Conservation (phyloP, 2,888 invertebrate genomes). For the Ennomos erosarius region DNA sequence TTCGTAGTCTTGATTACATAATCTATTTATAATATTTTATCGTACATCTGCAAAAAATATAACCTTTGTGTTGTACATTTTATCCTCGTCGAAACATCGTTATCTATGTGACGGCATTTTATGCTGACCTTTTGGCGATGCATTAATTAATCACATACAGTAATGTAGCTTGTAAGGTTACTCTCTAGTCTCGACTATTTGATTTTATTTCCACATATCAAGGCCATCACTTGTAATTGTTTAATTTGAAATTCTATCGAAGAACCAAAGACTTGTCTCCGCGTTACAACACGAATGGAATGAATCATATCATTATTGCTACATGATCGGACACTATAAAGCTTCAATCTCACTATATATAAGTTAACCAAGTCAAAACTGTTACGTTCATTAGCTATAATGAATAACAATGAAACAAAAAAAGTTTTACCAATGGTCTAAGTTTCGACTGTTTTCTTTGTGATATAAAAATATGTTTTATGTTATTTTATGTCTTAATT, state of each 20-base stretch:
- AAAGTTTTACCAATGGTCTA: constrained; percentile 69
- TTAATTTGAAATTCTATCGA: constrained; percentile 61
- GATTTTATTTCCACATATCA: constrained; percentile 65
- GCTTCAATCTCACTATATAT: constrained; percentile 67
- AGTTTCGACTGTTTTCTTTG: constrained; percentile 65
- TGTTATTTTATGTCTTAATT: constrained; percentile 51
- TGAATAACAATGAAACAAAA: constrained; percentile 51
- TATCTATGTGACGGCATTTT: constrained; percentile 69
- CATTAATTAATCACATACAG: constrained; percentile 60
- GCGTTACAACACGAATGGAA: constrained; percentile 66
- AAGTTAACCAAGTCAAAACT: constrained; percentile 50
- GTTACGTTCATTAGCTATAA: constrained; percentile 46
- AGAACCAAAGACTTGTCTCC: constrained; percentile 51
- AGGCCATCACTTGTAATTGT: constrained; percentile 82
- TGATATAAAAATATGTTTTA: constrained; percentile 76
- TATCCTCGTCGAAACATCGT: constrained; percentile 61
- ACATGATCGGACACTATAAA: constrained; percentile 60
- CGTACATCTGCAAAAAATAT: constrained; percentile 83
- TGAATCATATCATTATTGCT: constrained; percentile 65
- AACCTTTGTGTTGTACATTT: constrained; percentile 71
- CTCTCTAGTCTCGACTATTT: constrained; percentile 60
- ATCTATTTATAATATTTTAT: constrained; percentile 58
- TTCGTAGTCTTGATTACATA: constrained; percentile 65
- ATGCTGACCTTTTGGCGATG: constrained; percentile 71
- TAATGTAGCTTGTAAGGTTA: constrained; percentile 55